Conservation (phyloP, 2,113 vertebrate species). For the Osmerus mordax region DNA sequence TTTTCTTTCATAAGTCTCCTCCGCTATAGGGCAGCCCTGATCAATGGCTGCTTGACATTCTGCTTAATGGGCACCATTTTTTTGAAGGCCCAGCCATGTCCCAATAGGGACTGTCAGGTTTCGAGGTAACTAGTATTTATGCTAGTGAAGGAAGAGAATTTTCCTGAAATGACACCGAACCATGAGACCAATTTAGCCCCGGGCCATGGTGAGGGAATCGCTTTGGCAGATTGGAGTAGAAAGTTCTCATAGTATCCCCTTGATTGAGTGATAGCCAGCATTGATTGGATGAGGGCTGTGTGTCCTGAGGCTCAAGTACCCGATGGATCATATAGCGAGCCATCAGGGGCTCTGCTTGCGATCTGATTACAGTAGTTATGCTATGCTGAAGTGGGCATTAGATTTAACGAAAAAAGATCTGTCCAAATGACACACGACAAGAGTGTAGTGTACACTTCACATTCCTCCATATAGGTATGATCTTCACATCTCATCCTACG, state of each 20-base stretch:
- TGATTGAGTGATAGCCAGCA: conserved; percentile 23
- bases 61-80: not conserved
- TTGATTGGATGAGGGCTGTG: conserved; percentile 25
- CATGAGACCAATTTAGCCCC: not conserved
- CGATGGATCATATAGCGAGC: conserved; percentile 5
- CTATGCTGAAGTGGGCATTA: not conserved
- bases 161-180: no score
- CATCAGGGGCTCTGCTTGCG: not conserved
- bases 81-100: not conserved
- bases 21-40: conserved; percentile 25
- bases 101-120: not conserved
- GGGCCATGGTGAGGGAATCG: not conserved
- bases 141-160: no score
- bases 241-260: not conserved
- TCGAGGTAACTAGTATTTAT: not conserved
- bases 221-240: not conserved
- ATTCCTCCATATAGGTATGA: no score
- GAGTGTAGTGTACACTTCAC: no score
- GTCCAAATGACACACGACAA: not conserved
- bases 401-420: not conserved
- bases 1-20: conserved; percentile 9
- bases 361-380: not conserved
- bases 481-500: no score
- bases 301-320: conserved; percentile 1
- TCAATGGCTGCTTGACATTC: conserved; percentile 25